A percentile compares a stretch with the other conserved stretches of the same genome.
Evolutionary conservation across 2,797 vertebrate species (phyloP).

Genomic region (Ceryle rudis): DNA sequence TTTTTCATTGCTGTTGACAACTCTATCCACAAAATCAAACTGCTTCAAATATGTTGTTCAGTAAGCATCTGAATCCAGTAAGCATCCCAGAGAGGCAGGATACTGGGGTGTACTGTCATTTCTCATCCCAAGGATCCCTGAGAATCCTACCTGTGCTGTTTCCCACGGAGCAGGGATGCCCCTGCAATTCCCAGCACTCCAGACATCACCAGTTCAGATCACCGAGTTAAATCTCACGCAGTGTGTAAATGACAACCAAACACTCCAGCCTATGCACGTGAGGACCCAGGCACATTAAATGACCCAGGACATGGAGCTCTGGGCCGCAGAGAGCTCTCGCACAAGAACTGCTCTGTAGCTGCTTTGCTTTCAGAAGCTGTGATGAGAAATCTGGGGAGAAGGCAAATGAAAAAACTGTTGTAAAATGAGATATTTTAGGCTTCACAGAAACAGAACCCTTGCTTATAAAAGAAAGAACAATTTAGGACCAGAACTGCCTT

Average conservation of each 20-base stretch:
- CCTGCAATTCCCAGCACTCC: neutral
- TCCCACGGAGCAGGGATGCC: neutral
- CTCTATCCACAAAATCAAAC: neutral
- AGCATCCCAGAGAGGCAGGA: neutral
- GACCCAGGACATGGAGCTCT: neutral
- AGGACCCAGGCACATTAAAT: neutral
- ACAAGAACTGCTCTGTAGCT: rapidly evolving
- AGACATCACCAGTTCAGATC: neutral
- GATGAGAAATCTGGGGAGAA: neutral
- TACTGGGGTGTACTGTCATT: neutral
- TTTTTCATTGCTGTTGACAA: slow-evolving; percentile 9
- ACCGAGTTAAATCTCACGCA: neutral
- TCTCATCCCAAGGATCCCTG: neutral
- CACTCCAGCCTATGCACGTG: rapidly evolving
- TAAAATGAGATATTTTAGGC: neutral
- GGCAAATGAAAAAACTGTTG: neutral
- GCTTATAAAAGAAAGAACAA: neutral
- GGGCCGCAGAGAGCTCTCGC: neutral
- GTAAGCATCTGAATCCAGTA: neutral
- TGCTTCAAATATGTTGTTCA: neutral
- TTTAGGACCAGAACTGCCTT: neutral
- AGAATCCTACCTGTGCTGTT: neutral
- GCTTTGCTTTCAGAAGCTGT: neutral
- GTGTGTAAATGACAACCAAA: neutral
- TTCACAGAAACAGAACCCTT: neutral